phyloP scores from a whole-genome alignment of 2,797 vertebrate species.

The Catharus ustulatus region DNA sequence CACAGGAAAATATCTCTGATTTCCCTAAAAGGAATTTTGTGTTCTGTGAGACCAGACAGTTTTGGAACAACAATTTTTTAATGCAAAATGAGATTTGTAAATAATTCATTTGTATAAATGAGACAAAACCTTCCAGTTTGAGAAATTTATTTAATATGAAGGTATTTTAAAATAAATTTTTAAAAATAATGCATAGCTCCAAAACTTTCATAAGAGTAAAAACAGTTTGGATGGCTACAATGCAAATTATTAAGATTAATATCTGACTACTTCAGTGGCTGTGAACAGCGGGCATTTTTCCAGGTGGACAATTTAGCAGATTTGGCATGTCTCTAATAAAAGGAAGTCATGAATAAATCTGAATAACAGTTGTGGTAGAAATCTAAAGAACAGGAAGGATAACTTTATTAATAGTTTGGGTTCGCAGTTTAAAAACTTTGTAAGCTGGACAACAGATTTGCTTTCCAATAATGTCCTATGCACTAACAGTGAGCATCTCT shows the following conservation, averaged over 20 bases:
- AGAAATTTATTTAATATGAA: not conserved
- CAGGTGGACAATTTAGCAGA: slow-evolving; percentile 32
- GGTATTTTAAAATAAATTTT: not conserved
- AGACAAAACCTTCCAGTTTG: not conserved
- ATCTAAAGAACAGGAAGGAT: slow-evolving; percentile 46
- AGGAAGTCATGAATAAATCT: slow-evolving; percentile 54
- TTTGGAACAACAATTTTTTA: slow-evolving; percentile 6
- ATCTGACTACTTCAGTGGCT: slow-evolving; percentile 22
- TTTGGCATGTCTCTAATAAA: slow-evolving; percentile 42
- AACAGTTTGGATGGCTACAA: not conserved
- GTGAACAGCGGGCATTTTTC: slow-evolving; percentile 32
- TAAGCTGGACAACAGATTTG: not conserved
- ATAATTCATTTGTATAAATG: not conserved
- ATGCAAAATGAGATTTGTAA: not conserved
- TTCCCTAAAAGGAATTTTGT: slow-evolving; percentile 16
- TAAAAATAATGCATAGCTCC: not conserved
- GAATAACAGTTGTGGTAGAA: slow-evolving; percentile 42
- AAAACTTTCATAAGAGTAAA: not conserved
- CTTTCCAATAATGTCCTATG: not conserved
- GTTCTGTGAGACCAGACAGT: not conserved
- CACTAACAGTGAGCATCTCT: not conserved
- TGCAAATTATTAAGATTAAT: slow-evolving; percentile 18
- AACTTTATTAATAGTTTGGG: slow-evolving; percentile 54
- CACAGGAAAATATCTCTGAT: not conserved
- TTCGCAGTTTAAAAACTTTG: not conserved